phyloP scores from a whole-genome alignment of 2,113 vertebrate species.

The Lynx canadensis region DNA sequence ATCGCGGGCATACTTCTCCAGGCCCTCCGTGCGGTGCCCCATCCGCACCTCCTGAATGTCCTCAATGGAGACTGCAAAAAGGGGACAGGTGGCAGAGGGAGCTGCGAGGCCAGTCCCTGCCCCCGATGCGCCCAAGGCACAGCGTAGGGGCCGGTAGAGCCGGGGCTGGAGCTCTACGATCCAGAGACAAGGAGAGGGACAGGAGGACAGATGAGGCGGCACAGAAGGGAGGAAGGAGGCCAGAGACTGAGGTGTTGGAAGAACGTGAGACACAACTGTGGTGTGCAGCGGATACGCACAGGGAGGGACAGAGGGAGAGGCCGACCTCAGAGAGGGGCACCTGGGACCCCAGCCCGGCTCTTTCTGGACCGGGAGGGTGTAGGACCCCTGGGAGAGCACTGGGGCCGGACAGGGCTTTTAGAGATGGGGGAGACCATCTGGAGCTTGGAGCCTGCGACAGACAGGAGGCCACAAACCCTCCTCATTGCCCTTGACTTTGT shows the following conservation, averaged over 20 bases:
- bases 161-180: not conserved
- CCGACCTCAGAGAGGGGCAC: not conserved
- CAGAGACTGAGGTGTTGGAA: not conserved
- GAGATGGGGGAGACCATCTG: not conserved
- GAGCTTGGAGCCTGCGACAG: not conserved
- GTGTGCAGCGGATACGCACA: not conserved
- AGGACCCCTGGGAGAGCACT: not conserved
- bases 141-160: not conserved
- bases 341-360: not conserved
- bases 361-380: not conserved
- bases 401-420: not conserved
- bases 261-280: not conserved
- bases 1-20: constrained; percentile 90
- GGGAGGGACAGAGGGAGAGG: not conserved
- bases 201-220: not conserved
- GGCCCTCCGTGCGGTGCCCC: constrained; percentile 94
- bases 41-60: constrained; percentile 94
- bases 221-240: not conserved
- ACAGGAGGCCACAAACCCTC: not conserved
- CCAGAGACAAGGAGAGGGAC: not conserved
- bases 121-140: not conserved
- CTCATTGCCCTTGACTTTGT: not conserved
- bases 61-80: constrained; percentile 91
- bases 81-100: not conserved
- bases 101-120: not conserved